A percentile compares a stretch with the other conserved stretches of the same genome.
Conservation (phyloP, 2,888 invertebrate genomes). For the Drosophila mulleri region DNA sequence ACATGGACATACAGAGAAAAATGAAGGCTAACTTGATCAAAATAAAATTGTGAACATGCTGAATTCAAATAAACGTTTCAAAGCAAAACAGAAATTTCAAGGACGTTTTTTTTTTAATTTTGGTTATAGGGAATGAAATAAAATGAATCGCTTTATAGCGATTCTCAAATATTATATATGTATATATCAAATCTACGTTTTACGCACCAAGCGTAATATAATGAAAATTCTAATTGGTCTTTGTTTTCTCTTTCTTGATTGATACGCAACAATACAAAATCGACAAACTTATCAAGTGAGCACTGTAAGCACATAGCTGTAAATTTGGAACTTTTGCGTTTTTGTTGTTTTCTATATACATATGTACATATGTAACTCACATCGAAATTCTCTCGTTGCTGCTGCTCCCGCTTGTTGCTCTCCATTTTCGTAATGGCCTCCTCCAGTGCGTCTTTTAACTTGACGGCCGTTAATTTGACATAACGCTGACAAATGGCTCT, state of each 20-base stretch:
- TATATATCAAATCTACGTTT: no score
- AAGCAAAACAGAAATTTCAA: no score
- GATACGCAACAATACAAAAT: not conserved
- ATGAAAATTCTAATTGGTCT: not conserved
- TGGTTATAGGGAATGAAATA: no score
- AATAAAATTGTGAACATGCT: not conserved
- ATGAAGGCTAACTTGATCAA: constrained; percentile 1
- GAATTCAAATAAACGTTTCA: no score
- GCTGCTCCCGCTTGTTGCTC: constrained; percentile 45
- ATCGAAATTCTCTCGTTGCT: constrained; percentile 27
- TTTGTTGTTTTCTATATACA: not conserved
- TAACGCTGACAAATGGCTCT: constrained; percentile 36
- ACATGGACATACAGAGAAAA: not conserved
- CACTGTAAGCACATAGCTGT: constrained; percentile 15
- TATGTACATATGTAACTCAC: no score
- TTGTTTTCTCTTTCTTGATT: not conserved
- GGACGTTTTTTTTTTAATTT: no score
- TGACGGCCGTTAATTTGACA: constrained; percentile 55
- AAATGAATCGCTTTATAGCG: no score
- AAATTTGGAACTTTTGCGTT: not conserved
- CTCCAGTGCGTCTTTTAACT: constrained; percentile 69
- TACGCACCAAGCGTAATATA: no score
- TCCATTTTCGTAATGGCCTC: constrained; percentile 71
- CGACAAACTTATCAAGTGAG: not conserved
- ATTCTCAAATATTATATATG: not conserved